These are phyloP conservation scores for Drosophila novamexicana DNA, from an alignment of 1,140 invertebrate species.

Conservation along the genomic window DNA sequence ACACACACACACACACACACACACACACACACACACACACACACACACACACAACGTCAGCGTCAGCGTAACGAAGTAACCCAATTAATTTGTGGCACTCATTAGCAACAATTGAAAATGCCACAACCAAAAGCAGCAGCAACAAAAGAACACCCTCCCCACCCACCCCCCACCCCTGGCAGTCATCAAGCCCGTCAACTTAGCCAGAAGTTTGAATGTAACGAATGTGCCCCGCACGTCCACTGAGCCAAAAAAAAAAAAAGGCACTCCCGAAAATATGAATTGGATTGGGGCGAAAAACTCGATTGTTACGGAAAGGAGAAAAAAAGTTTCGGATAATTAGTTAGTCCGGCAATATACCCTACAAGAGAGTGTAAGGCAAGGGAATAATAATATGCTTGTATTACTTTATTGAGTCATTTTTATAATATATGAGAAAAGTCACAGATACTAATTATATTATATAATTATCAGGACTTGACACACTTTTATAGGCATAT, in stretches of 20 bases:
- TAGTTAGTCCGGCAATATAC: neutral
- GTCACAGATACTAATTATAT: too few relatives aligned
- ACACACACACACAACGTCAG: slow-evolving; percentile 7
- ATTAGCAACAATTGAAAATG: slow-evolving; percentile 82
- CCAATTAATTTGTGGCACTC: slow-evolving; percentile 83
- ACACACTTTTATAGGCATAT: too few relatives aligned
- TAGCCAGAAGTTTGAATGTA: slow-evolving; percentile 62
- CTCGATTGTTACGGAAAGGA: slow-evolving; percentile 3
- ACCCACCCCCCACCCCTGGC: neutral
- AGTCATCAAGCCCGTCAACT: slow-evolving; percentile 45
- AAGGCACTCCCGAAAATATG: slow-evolving; percentile 26
- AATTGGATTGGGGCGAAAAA: slow-evolving; percentile 14
- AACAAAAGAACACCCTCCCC: slow-evolving; percentile 3
- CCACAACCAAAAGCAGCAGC: slow-evolving; percentile 46
- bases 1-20: neutral
- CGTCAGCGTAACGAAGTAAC: slow-evolving; percentile 80
- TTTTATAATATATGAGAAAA: neutral
- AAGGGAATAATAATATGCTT: too few relatives aligned
- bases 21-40: neutral
- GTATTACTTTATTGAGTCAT: too few relatives aligned
- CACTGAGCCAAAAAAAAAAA: slow-evolving; percentile 4
- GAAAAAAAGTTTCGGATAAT: neutral
- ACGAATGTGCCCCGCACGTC: slow-evolving; percentile 35
- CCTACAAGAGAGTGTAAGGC: neutral
- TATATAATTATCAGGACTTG: too few relatives aligned